Base-by-base conservation (phyloP, 2,797 vertebrate species). In the Tarsius wallacei region DNA sequence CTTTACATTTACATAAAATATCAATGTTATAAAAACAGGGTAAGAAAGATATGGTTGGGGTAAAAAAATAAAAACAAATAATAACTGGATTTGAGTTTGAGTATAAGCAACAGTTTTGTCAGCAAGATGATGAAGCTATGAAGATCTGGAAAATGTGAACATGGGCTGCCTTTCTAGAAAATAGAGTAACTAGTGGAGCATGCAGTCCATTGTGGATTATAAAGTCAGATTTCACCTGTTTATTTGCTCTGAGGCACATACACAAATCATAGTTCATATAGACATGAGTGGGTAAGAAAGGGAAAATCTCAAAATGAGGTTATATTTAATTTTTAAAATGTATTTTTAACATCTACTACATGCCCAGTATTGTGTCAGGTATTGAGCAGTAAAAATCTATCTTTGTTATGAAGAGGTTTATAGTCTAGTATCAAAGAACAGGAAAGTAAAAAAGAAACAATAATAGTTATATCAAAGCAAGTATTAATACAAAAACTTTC, bases 141-240 rank as follows among this genome's bases (percentile, higher is more conserved):
- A 76, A 90, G 87, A 47, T 33, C 17, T 94, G n/a, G 61, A 51
- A 66, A 93, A 73, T 47, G 7, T 59, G 33, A 92, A 87, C 31
- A 86, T 0, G 11, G n/a, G 22, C 31, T 92, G 19, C 26, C 24
- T 96, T 95, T 94, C 17, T 57, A 47, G 66, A 77, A 87, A 97
- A 86, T 7, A 88, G 2, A 87, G 55, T 22, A 63, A n/a, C 36
- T 86, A 61, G 13, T 63, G 59, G 17, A 36, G 59, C 14, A 4
- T 49, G 15, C 61, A 88, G 53, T 57, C 6, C 16, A 91, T 4
- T 89, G 17, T 73, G 87, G 28, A 87, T 51, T 83, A 73, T 3
- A 66, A 85, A 93, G 2, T 90, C 47, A 93, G 17, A 91, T 21
- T 57, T 55, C 59, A 87, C 7, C 9, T 12, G 21, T 70, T 11